phyloP scores from a whole-genome alignment of 2,113 vertebrate genomes.

The Melanostigma gelatinosum region DNA sequence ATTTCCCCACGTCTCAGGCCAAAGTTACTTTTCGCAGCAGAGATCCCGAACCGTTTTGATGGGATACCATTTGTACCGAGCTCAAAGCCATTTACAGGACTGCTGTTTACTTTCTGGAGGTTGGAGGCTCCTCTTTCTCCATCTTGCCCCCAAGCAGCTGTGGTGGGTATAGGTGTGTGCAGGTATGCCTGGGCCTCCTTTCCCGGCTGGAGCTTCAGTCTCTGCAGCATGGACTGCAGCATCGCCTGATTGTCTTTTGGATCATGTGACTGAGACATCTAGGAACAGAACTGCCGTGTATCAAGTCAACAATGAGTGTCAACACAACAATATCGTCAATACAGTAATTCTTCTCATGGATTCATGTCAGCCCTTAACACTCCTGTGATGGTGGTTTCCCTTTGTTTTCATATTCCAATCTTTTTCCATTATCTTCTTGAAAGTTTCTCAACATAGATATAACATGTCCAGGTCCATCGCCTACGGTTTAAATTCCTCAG shows the following conservation, averaged over 20 bases:
- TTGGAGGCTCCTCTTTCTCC: constrained; percentile 3
- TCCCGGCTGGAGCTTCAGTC: constrained; percentile 75
- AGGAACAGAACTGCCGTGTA: constrained; percentile 16
- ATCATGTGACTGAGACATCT: constrained; percentile 78
- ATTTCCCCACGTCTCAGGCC: constrained; percentile 17
- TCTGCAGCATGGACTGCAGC: constrained; percentile 84
- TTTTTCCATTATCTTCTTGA: constrained; percentile 21
- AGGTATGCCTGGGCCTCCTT: constrained; percentile 44
- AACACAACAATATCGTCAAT: neutral
- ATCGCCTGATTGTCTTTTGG: constrained; percentile 72
- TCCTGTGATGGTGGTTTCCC: constrained; percentile 6
- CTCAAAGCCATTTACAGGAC: constrained; percentile 39
- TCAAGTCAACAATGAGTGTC: constrained; percentile 1
- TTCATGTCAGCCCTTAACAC: constrained; percentile 19
- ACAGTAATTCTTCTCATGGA: neutral
- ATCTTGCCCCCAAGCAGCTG: constrained; percentile 1
- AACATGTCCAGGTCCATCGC: constrained; percentile 12
- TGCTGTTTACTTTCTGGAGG: constrained; percentile 33
- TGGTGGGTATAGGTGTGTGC: constrained; percentile 1
- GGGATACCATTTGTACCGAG: constrained; percentile 22
- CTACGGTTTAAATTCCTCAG: constrained; percentile 14
- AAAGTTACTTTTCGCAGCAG: constrained; percentile 6
- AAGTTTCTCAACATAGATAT: constrained; percentile 21
- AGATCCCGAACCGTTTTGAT: constrained; percentile 27
- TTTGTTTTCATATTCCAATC: constrained; percentile 30